Conservation (phyloP, 1,140 invertebrate genomes). For the Antheraea mylitta region DNA sequence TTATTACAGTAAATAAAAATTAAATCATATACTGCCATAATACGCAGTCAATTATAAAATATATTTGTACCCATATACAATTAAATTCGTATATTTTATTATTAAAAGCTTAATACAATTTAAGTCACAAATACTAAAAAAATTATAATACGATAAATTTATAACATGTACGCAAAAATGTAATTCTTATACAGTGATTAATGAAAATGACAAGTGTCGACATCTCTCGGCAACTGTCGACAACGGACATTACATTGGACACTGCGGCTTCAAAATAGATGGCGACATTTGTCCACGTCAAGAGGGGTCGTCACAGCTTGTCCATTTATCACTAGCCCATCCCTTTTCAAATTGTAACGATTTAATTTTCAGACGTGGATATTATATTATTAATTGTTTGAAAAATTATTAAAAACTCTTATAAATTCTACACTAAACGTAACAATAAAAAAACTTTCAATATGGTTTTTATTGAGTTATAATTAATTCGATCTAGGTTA, state of each 20-base stretch:
- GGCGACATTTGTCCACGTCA: constrained; percentile 67
- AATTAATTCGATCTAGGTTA: too few species aligned
- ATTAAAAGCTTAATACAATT: too few species aligned
- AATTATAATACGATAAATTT: background rate
- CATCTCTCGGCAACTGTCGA: constrained; percentile 28
- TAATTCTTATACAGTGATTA: background rate
- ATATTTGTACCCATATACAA: too few species aligned
- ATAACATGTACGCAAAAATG: background rate
- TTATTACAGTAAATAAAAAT: too few species aligned
- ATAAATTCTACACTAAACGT: too few species aligned
- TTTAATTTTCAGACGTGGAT: constrained; percentile 34
- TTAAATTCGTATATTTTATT: too few species aligned
- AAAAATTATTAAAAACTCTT: background rate
- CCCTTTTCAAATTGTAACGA: constrained; percentile 37
- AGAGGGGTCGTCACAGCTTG: constrained; percentile 59
- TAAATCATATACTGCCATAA: too few species aligned
- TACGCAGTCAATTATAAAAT: too few species aligned
- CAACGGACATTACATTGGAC: constrained; percentile 45
- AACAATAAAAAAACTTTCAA: too few species aligned
- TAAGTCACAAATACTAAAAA: too few species aligned
- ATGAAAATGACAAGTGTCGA: constrained; percentile 19
- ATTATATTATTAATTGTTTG: constrained; percentile 7
- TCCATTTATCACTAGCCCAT: constrained; percentile 58
- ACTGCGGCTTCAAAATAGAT: constrained; percentile 59
- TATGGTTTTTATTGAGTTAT: too few species aligned